Evolutionary conservation across 2,888 invertebrate species (phyloP).

Genomic region (Adineta ricciae): DNA sequence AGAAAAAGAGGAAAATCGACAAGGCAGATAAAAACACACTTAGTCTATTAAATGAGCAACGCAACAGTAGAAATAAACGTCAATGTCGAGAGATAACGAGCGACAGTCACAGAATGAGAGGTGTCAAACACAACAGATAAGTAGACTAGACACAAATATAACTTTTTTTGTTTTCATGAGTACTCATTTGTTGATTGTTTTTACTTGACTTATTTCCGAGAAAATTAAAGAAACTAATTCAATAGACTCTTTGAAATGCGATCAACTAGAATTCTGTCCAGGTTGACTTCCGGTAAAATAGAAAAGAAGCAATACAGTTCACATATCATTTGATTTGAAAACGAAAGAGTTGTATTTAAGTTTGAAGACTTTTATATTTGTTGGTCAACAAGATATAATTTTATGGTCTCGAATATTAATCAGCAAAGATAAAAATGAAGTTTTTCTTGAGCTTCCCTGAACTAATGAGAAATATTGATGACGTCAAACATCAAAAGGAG

Average conservation of each 20-base stretch:
- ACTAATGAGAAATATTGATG: neutral
- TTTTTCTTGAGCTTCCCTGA: neutral
- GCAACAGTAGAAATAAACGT: neutral
- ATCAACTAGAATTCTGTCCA: neutral
- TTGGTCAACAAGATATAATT: neutral
- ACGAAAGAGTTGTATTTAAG: no score
- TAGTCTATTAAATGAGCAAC: conserved; percentile 3
- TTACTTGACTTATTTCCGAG: no score
- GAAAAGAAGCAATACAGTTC: no score
- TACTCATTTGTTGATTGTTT: no score
- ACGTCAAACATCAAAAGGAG: neutral
- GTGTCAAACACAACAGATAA: neutral
- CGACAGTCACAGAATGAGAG: neutral
- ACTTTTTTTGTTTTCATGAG: no score
- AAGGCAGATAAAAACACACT: conserved; percentile 1
- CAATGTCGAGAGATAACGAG: neutral
- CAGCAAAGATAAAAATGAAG: neutral
- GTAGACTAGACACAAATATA: neutral
- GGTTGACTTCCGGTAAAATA: neutral
- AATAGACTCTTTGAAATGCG: neutral
- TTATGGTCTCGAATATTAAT: neutral
- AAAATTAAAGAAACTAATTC: neutral
- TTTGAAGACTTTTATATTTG: no score
- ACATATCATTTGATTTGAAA: no score
- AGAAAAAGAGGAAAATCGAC: neutral